Percentiles rank a stretch among this genome's conserved stretches.
These are phyloP conservation scores for Pogonophryne albipinna DNA, from an alignment of 2,797 vertebrate species.

Conservation along the genomic window DNA sequence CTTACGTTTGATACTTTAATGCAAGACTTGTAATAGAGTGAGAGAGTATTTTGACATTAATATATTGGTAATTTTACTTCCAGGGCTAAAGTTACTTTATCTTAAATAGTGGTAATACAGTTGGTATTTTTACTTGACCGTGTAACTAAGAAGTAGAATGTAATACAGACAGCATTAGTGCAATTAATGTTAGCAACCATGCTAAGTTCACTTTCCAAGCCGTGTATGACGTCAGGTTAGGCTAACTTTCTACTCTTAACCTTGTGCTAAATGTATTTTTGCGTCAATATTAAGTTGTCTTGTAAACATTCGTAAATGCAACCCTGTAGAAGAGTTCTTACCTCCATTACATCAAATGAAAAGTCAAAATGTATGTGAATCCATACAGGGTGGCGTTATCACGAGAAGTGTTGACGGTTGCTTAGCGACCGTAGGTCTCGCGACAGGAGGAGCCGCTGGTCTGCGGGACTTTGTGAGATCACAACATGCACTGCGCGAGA, in stretches of 20 bases:
- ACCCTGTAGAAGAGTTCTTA: conserved; percentile 7
- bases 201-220: not conserved
- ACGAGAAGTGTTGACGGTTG: conserved; percentile 45
- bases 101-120: not conserved
- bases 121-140: not conserved
- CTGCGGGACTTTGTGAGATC: not conserved
- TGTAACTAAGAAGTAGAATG: too few species aligned
- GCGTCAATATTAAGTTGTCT: too few species aligned
- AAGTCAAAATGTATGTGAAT: not conserved
- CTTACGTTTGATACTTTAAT: too few species aligned
- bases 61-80: too few species aligned
- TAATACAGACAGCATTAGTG: not conserved
- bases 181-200: not conserved
- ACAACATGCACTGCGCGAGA: not conserved
- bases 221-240: not conserved
- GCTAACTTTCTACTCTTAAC: not conserved
- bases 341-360: conserved; percentile 52
- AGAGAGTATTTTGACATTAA: too few species aligned
- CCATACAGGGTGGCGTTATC: not conserved
- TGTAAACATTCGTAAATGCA: not conserved
- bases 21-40: too few species aligned
- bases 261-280: not conserved
- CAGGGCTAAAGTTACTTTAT: not conserved
- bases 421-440: conserved; percentile 56
- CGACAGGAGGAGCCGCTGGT: conserved; percentile 24